phyloP scores from a whole-genome alignment of 2,888 invertebrate genomes.

The Hypselothyrea guttata region DNA sequence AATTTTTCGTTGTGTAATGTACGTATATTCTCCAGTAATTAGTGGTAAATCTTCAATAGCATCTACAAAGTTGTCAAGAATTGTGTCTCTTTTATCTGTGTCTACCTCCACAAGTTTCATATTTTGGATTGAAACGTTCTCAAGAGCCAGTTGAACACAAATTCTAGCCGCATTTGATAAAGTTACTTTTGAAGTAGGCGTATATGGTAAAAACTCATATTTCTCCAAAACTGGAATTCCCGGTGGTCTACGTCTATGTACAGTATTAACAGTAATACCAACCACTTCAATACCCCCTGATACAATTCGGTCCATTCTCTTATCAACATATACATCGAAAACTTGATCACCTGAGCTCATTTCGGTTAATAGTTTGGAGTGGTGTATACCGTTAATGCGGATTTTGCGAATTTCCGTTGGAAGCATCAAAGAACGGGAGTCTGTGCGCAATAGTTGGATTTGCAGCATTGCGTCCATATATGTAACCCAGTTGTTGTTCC shows the following conservation, averaged over 20 bases:
- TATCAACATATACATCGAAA: slow-evolving; percentile 78
- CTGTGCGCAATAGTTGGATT: slow-evolving; percentile 88
- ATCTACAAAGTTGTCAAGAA: slow-evolving; percentile 84
- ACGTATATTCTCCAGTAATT: slow-evolving; percentile 86
- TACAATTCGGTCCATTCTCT: slow-evolving; percentile 80
- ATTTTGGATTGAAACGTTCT: slow-evolving; percentile 86
- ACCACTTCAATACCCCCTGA: slow-evolving; percentile 90
- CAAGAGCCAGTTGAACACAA: slow-evolving; percentile 88
- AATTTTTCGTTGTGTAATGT: slow-evolving; percentile 81
- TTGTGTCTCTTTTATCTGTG: slow-evolving; percentile 83
- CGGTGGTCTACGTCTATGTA: slow-evolving; percentile 87
- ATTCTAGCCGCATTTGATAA: slow-evolving; percentile 84
- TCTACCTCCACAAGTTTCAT: slow-evolving; percentile 85
- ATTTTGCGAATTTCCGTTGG: slow-evolving; percentile 89
- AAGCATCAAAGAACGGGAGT: slow-evolving; percentile 87
- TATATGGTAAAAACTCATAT: slow-evolving; percentile 88
- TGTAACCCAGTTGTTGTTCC: slow-evolving; percentile 93
- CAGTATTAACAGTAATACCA: slow-evolving; percentile 89
- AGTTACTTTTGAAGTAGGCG: slow-evolving; percentile 64
- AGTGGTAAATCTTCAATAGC: slow-evolving; percentile 87
- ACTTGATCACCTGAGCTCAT: slow-evolving; percentile 75
- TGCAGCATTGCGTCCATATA: slow-evolving; percentile 96
- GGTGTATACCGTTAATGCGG: slow-evolving; percentile 86
- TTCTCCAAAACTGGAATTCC: slow-evolving; percentile 90
- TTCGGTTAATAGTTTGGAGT: slow-evolving; percentile 83